Conservation (phyloP, 2,888 invertebrate genomes). For the Eremobia ochroleuca region DNA sequence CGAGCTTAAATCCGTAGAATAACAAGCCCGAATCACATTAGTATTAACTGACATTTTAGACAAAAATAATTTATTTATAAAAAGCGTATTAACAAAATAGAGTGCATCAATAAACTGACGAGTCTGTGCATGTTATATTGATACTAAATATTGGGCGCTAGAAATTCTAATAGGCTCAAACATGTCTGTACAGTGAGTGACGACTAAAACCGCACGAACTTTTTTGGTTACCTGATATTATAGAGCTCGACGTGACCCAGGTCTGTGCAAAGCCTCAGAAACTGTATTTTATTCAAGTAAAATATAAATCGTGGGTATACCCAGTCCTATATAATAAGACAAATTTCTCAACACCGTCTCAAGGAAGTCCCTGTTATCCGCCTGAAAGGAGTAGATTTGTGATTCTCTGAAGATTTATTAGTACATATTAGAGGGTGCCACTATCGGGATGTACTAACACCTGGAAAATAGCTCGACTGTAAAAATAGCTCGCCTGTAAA, state of each 20-base stretch:
- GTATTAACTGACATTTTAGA: too few species aligned
- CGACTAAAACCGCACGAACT: too few species aligned
- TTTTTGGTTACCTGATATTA: too few species aligned
- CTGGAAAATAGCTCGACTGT: conserved; percentile 30
- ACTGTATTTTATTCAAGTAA: conserved; percentile 1
- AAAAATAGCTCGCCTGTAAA: conserved; percentile 31
- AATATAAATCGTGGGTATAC: background rate
- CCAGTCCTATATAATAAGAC: conserved; percentile 5
- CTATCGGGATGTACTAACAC: conserved; percentile 37
- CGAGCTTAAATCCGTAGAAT: too few species aligned
- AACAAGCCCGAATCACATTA: too few species aligned
- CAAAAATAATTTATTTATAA: too few species aligned
- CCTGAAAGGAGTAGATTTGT: conserved; percentile 32
- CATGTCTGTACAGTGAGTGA: too few species aligned
- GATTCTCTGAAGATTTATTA: conserved; percentile 45
- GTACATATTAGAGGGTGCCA: conserved; percentile 6
- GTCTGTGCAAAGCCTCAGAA: background rate
- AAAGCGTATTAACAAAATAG: too few species aligned
- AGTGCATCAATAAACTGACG: too few species aligned
- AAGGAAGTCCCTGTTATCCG: conserved; percentile 16
- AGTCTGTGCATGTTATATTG: too few species aligned
- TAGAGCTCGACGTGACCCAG: background rate
- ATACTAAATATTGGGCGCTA: too few species aligned
- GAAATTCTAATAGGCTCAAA: too few species aligned
- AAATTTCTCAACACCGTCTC: conserved; percentile 19